These are phyloP conservation scores for Phalacrocorax aristotelis DNA, from an alignment of 2,113 vertebrate species.

Conservation along the genomic window DNA sequence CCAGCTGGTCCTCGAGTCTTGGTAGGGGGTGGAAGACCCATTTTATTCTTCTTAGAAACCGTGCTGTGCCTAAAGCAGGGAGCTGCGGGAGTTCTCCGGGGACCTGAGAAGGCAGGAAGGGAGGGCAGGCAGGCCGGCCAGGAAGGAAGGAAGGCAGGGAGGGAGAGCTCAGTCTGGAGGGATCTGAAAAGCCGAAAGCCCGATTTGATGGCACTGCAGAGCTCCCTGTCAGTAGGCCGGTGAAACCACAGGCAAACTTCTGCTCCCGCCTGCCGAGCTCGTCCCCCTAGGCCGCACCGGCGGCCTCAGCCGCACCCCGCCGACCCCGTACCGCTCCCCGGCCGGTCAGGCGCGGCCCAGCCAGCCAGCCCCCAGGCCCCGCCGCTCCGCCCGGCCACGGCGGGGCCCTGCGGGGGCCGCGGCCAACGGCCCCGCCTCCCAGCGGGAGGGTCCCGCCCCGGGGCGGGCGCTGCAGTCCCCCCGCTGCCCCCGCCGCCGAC, in stretches of 20 bases:
- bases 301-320: not conserved
- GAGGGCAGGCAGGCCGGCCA: too few relatives aligned
- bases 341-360: too few relatives aligned
- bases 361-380: too few relatives aligned
- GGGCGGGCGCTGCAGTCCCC: too few relatives aligned
- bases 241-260: fast-evolving
- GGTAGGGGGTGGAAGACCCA: fast-evolving
- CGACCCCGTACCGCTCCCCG: not conserved
- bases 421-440: too few relatives aligned
- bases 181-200: not conserved
- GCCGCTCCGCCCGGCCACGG: too few relatives aligned
- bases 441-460: too few relatives aligned
- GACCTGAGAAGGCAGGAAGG: not conserved
- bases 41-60: fast-evolving
- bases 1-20: too few relatives aligned
- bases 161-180: not conserved
- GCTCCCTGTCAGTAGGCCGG: not conserved
- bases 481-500: too few relatives aligned
- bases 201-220: fast-evolving
- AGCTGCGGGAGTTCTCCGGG: not conserved
- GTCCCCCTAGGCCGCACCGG: fast-evolving
- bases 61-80: not conserved
- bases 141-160: not conserved
- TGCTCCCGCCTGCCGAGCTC: not conserved
- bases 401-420: too few relatives aligned